Percentiles rank a stretch among this genome's conserved stretches.
Conservation (phyloP, 2,113 vertebrate species). For the Muntiacus reevesi region DNA sequence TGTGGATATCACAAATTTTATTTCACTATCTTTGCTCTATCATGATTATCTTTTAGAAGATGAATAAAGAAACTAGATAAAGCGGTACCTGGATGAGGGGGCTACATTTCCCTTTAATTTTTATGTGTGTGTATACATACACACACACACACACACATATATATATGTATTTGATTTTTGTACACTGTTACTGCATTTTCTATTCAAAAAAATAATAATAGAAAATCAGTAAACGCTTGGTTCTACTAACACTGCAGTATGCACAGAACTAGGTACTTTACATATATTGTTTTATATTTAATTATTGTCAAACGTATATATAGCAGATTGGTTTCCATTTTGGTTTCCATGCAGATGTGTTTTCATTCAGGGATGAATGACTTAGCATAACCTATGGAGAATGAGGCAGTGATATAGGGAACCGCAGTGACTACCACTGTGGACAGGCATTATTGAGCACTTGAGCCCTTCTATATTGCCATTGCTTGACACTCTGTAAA, state of each 20-base stretch:
- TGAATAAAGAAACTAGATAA: neutral
- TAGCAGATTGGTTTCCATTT: neutral
- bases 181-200: neutral
- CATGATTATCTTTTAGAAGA: neutral
- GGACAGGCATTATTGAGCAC: neutral
- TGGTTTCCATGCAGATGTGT: neutral
- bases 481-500: neutral
- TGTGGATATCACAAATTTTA: neutral
- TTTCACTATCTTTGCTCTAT: neutral
- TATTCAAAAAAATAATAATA: neutral
- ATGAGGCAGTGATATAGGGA: fast-evolving
- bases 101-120: neutral
- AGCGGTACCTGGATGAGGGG: neutral
- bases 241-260: neutral
- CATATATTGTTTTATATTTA: neutral
- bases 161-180: neutral
- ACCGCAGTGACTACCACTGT: neutral
- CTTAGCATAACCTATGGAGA: neutral
- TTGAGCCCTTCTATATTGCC: neutral
- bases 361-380: neutral
- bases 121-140: neutral
- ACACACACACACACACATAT: too few species aligned
- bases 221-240: too few species aligned
- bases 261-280: neutral
- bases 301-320: neutral